These are phyloP conservation scores for Globia sparganii DNA, from an alignment of 2,888 invertebrate genomes.

Conservation along the genomic window DNA sequence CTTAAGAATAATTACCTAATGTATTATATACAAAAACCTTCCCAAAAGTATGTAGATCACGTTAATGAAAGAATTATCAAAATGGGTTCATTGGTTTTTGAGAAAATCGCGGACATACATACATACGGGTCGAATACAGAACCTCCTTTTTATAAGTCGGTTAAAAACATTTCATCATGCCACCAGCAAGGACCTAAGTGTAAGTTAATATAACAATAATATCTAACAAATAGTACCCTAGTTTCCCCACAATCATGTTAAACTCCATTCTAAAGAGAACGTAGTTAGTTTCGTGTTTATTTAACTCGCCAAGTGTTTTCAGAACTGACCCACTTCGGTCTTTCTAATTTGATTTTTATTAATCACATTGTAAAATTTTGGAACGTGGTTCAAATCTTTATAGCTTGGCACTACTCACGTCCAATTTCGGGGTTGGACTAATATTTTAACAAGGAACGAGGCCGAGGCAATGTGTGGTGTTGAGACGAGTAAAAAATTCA, in stretches of 20 bases:
- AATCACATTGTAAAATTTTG: slow-evolving; percentile 46
- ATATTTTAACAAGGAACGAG: not conserved
- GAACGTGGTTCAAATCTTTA: slow-evolving; percentile 31
- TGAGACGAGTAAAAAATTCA: not conserved
- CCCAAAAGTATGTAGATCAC: no score
- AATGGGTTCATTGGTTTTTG: no score
- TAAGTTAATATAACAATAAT: no score
- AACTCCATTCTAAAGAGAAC: slow-evolving; percentile 44
- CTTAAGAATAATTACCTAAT: no score
- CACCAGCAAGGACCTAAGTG: no score
- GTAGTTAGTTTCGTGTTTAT: slow-evolving; percentile 34
- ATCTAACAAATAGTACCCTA: not conserved
- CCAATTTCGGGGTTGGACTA: not conserved
- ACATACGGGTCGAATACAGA: no score
- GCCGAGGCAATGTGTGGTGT: no score
- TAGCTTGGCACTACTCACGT: not conserved
- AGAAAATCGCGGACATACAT: no score
- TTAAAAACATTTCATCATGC: no score
- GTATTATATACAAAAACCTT: no score
- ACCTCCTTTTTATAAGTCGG: no score
- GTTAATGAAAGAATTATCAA: no score
- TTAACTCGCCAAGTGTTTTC: slow-evolving; percentile 38
- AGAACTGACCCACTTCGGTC: slow-evolving; percentile 51
- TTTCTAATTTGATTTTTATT: slow-evolving; percentile 55
- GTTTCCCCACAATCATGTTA: slow-evolving; percentile 7